Conservation (phyloP, 2,888 invertebrate genomes). For the Lithophane socia region DNA sequence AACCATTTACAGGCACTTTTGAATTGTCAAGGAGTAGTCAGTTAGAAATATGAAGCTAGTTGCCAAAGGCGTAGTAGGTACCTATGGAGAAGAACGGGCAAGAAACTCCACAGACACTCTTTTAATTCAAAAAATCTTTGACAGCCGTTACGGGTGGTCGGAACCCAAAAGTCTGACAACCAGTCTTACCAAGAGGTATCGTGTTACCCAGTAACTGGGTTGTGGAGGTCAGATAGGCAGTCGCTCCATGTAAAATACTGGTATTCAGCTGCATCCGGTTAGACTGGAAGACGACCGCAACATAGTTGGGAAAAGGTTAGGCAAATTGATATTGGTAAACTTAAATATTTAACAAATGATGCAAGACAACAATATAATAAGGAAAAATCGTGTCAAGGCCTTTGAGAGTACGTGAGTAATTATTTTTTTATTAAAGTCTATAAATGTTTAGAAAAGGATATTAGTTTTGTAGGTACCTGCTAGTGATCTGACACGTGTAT, state of each 20-base stretch:
- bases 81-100: too few species aligned
- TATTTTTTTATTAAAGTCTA: background rate
- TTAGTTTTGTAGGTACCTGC: background rate
- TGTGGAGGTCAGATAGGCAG: background rate
- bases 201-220: background rate
- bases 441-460: slow-evolving; percentile 1
- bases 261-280: background rate
- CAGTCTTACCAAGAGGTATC: background rate
- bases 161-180: background rate
- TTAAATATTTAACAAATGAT: slow-evolving; percentile 21
- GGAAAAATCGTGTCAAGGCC: slow-evolving; percentile 49
- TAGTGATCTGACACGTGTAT: background rate
- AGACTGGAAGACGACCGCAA: background rate
- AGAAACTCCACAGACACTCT: too few species aligned
- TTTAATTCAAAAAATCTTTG: background rate
- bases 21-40: too few species aligned
- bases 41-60: too few species aligned
- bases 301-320: background rate
- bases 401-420: slow-evolving; percentile 41
- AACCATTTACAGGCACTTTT: too few species aligned
- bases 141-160: background rate
- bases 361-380: slow-evolving; percentile 12
- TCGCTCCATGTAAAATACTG: background rate
- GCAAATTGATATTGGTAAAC: background rate
- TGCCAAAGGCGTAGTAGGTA: too few species aligned